Conservation (phyloP, 2,888 invertebrate species). For the Cylindroiulus punctatus region DNA sequence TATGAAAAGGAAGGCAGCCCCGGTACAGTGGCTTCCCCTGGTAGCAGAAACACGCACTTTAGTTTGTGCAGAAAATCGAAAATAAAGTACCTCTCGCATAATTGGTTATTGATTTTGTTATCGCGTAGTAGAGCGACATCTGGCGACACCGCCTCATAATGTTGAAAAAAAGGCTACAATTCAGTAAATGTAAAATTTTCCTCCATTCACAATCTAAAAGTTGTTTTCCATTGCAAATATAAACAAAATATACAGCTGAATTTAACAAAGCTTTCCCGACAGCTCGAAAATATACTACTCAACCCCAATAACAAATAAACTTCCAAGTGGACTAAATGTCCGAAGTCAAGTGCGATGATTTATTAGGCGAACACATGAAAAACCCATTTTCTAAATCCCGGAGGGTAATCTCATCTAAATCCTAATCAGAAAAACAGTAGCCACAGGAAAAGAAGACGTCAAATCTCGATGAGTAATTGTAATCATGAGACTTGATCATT, state of each 20-base stretch:
- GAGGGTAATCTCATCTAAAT: conserved; percentile 14
- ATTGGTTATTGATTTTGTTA: too few relatives aligned
- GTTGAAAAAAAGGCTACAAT: too few relatives aligned
- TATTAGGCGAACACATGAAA: neutral
- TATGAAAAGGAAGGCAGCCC: neutral
- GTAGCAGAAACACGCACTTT: too few relatives aligned
- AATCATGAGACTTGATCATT: conserved; percentile 35
- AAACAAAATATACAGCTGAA: too few relatives aligned
- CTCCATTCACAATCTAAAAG: too few relatives aligned
- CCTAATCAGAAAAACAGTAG: conserved; percentile 27
- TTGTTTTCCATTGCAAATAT: too few relatives aligned
- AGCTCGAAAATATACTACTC: neutral
- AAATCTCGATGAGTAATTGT: conserved; percentile 8
- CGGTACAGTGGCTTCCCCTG: neutral
- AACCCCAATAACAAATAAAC: neutral
- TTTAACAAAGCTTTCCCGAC: neutral
- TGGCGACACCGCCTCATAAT: neutral
- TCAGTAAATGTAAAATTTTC: too few relatives aligned
- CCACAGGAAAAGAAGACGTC: conserved; percentile 6
- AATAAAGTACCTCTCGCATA: too few relatives aligned
- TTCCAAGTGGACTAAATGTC: neutral
- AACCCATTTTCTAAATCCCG: conserved; percentile 34
- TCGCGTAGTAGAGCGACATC: neutral
- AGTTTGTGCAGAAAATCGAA: too few relatives aligned
- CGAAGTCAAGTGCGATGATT: neutral